phyloP scores from a whole-genome alignment of 2,797 vertebrate genomes.

The Trachurus trachurus region DNA sequence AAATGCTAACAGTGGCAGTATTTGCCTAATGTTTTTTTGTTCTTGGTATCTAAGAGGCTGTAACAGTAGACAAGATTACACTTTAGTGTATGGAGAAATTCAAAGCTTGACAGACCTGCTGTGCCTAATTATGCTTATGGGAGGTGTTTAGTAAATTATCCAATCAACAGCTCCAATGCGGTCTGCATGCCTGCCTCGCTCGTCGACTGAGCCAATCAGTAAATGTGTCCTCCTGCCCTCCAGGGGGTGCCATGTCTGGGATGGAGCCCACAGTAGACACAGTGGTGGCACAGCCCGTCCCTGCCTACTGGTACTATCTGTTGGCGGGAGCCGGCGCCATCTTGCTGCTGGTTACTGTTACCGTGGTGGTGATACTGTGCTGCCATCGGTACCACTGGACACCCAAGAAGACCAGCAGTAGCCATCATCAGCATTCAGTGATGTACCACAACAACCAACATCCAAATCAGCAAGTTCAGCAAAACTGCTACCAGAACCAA shows the following conservation, averaged over 20 bases:
- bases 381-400: slow-evolving; percentile 97
- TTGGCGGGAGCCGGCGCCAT: slow-evolving; percentile 95
- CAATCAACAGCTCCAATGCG: slow-evolving; percentile 23
- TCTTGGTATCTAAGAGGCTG: not conserved
- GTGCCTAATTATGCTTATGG: not conserved
- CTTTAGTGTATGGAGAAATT: slow-evolving; percentile 21
- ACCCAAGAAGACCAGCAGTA: slow-evolving; percentile 91
- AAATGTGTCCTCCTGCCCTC: slow-evolving; percentile 91
- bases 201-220: slow-evolving; percentile 64
- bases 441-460: slow-evolving; percentile 92
- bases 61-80: not conserved
- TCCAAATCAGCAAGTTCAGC: slow-evolving; percentile 56
- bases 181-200: slow-evolving; percentile 78
- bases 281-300: slow-evolving; percentile 95
- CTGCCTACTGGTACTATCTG: slow-evolving; percentile 99
- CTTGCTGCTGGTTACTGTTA: slow-evolving; percentile 94
- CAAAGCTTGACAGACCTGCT: slow-evolving; percentile 58
- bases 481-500: slow-evolving; percentile 71
- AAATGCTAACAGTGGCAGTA: not conserved
- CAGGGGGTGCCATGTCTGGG: slow-evolving; percentile 97
- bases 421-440: slow-evolving; percentile 95
- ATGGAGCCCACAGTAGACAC: slow-evolving; percentile 97
- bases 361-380: slow-evolving; percentile 94
- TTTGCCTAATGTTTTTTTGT: not conserved
- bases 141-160: slow-evolving; percentile 17